Conservation (phyloP, 2,888 invertebrate species). For the Hyposoter dolosus region DNA sequence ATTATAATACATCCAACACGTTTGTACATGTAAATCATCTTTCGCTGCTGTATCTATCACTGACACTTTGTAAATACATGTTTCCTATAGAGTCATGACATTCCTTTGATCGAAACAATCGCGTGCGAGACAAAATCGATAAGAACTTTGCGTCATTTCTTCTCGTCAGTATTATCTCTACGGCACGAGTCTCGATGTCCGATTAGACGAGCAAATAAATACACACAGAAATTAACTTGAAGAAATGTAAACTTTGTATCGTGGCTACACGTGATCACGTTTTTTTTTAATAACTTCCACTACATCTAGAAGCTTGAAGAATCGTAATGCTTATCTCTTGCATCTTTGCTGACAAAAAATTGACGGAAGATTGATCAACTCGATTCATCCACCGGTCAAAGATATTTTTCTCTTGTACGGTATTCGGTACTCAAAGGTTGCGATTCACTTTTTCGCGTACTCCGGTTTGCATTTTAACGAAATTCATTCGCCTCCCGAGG, state of each 20-base stretch:
- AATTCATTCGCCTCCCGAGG: neutral
- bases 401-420: neutral
- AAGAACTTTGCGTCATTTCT: conserved; percentile 22
- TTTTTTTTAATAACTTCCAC: neutral
- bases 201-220: conserved; percentile 3
- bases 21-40: neutral
- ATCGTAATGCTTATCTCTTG: conserved; percentile 19
- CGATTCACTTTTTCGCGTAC: neutral
- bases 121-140: conserved; percentile 27
- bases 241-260: conserved; percentile 13
- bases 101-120: conserved; percentile 9
- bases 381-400: neutral
- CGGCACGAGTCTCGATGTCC: conserved; percentile 9
- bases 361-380: conserved; percentile 11
- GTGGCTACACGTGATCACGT: conserved; percentile 38
- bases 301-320: neutral
- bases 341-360: conserved; percentile 18
- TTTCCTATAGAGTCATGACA: neutral
- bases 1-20: neutral
- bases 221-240: neutral
- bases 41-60: neutral
- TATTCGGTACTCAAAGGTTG: neutral
- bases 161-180: conserved; percentile 23
- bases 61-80: neutral
- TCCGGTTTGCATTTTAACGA: neutral